Evolutionary conservation across 2,888 invertebrate genomes (phyloP).

Genomic region (Eupithecia centaureata): DNA sequence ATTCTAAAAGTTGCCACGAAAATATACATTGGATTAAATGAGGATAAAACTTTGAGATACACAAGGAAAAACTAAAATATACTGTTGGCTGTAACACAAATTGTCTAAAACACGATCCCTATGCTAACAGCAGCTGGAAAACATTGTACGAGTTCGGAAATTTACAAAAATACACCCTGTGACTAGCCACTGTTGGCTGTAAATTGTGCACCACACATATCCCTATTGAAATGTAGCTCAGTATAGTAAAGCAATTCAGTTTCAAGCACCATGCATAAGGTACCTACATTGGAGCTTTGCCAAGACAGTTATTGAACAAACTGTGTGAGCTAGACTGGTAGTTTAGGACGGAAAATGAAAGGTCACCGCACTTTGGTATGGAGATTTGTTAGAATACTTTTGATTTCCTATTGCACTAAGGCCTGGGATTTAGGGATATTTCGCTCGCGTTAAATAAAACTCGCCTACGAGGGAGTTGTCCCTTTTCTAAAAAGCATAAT

Average conservation of each 20-base stretch:
- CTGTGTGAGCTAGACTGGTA: constrained; percentile 16
- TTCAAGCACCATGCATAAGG: constrained; percentile 31
- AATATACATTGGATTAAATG: not conserved
- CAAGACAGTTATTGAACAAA: constrained; percentile 36
- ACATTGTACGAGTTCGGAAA: not conserved
- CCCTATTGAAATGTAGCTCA: not conserved
- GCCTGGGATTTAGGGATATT: too few species aligned
- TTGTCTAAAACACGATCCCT: not conserved
- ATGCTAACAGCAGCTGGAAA: not conserved
- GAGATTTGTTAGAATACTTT: not conserved
- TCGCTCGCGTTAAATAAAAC: too few species aligned
- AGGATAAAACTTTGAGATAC: not conserved
- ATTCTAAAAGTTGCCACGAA: not conserved
- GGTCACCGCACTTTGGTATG: constrained; percentile 19
- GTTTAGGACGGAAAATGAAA: constrained; percentile 1
- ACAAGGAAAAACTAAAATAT: not conserved
- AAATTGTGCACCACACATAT: not conserved
- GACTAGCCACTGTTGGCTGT: not conserved
- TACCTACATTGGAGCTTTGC: constrained; percentile 32
- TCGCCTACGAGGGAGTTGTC: too few species aligned
- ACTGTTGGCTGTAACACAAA: not conserved
- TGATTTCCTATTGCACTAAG: too few species aligned
- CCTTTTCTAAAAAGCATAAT: too few species aligned
- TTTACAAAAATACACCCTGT: not conserved
- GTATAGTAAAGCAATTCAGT: constrained; percentile 2